Evolutionary conservation across 2,113 vertebrate species (phyloP).

Genomic region (Tenebrosternarchus preto): DNA sequence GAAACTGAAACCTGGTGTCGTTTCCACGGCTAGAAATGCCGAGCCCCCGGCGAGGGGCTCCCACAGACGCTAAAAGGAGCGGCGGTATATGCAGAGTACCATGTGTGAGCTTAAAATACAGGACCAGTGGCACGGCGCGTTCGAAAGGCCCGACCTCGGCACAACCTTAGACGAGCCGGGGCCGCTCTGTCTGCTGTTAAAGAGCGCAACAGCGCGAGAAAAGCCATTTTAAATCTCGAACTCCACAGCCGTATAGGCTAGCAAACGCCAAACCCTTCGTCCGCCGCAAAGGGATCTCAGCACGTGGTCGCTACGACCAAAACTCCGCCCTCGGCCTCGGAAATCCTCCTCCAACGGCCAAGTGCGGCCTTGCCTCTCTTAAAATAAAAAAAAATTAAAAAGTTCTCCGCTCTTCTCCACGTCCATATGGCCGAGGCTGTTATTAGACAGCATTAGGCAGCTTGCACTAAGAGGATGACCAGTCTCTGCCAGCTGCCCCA

Average conservation of each 20-base stretch:
- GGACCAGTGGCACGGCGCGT: not conserved
- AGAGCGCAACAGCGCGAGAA: too few species aligned
- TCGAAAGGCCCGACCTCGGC: too few species aligned
- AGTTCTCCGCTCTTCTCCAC: not conserved
- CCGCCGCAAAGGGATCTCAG: not conserved
- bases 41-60: not conserved
- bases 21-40: constrained; percentile 11
- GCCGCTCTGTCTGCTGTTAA: too few species aligned
- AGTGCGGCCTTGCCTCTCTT: too few species aligned
- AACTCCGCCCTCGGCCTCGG: not conserved
- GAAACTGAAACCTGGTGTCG: not conserved
- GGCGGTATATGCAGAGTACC: not conserved
- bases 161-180: too few species aligned
- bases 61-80: constrained; percentile 13
- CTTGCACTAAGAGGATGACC: constrained; percentile 42
- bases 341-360: not conserved
- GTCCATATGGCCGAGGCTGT: constrained; percentile 36
- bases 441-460: constrained; percentile 52
- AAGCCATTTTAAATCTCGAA: too few species aligned
- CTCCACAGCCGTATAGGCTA: too few species aligned
- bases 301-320: not conserved
- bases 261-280: too few species aligned
- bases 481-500: constrained; percentile 6
- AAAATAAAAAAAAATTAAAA: too few species aligned
- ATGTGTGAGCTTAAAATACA: not conserved